A percentile compares a stretch with the other conserved stretches of the same genome.
Evolutionary conservation across 2,113 vertebrate genomes (phyloP).

Genomic region (Dromiciops gliroides): DNA sequence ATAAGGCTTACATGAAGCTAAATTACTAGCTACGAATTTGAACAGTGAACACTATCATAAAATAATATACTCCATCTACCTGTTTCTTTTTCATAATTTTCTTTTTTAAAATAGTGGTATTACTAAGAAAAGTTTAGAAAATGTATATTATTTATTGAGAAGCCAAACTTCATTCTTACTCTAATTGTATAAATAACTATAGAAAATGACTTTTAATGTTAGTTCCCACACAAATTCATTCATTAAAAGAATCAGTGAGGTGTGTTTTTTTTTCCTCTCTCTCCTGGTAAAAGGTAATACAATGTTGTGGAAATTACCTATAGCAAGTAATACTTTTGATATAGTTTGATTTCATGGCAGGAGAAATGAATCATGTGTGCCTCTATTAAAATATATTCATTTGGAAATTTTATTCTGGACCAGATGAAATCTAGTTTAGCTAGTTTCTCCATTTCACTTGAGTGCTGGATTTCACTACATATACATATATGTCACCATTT

Average conservation of each 20-base stretch:
- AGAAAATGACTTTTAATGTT: not conserved
- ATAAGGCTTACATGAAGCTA: constrained; percentile 23
- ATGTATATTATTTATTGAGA: not conserved
- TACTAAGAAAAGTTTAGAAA: not conserved
- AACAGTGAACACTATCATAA: constrained; percentile 14
- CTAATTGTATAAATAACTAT: not conserved
- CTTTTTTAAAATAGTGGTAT: constrained; percentile 37
- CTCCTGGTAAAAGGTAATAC: not conserved
- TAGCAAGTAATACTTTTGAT: not conserved
- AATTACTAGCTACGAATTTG: constrained; percentile 22
- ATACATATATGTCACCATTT: not conserved
- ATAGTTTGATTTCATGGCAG: not conserved
- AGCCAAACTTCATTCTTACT: too few relatives aligned
- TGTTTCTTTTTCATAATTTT: constrained; percentile 47
- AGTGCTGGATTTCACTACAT: not conserved
- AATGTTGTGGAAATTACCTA: not conserved
- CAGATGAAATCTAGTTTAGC: not conserved
- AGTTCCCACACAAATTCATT: not conserved
- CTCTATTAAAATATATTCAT: not conserved
- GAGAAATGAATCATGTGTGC: not conserved
- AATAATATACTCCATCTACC: not conserved
- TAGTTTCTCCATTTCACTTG: not conserved
- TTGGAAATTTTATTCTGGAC: not conserved
- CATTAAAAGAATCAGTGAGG: not conserved
- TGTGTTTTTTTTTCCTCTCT: not conserved